Base-by-base conservation (phyloP, 1,140 invertebrate species). In the Cotesia vestalis region DNA sequence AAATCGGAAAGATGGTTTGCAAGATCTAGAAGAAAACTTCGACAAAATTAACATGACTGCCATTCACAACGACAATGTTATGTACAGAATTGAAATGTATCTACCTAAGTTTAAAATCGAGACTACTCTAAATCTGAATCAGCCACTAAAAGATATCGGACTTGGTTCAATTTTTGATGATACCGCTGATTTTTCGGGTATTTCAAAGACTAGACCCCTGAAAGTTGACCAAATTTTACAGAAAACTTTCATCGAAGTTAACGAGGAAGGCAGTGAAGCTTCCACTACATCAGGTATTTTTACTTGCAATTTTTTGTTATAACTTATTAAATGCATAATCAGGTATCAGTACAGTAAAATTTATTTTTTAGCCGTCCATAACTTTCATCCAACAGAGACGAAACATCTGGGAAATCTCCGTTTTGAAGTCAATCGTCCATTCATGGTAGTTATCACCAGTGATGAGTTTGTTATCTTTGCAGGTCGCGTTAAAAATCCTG, bases 71-170 rank as follows among this genome's bases (percentile, higher is more conserved):
- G 78, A 74, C 12, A 62, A 81, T 4, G 83, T 89, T 71, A 83
- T 92, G 2, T 17, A 17, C 17, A 73, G 83, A 20, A 83, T 71
- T 66, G 55, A 9, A 53, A 20, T 93, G 0, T 79, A 80, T 55
- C 79, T 94, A 71, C 93, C 93, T 0, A 92, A 90, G 79, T 94
- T 94, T 78, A 93, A 92, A 79, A 85, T 94, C 53, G 91, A 93
- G 80, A 84, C 17, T 17, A 17, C 17, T 17, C 88, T 36, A 87
- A 85, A 1, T 82, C 91, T 17, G 82, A 92, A 52, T 78, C 94
- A 72, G 87, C 4, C 52, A 1, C 4, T 53, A 0, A 14, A 9
- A 4, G 4, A 91, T 88, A 71, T 93, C 20, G 90, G 90, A n/a
- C 84, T 93, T 61, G 80, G 70, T 4, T 81, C 82, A 64, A 87